Percentiles rank a stretch among this genome's conserved stretches.
These are phyloP conservation scores for Leucoraja erinaceus DNA, from an alignment of 2,113 vertebrate genomes.

Conservation along the genomic window DNA sequence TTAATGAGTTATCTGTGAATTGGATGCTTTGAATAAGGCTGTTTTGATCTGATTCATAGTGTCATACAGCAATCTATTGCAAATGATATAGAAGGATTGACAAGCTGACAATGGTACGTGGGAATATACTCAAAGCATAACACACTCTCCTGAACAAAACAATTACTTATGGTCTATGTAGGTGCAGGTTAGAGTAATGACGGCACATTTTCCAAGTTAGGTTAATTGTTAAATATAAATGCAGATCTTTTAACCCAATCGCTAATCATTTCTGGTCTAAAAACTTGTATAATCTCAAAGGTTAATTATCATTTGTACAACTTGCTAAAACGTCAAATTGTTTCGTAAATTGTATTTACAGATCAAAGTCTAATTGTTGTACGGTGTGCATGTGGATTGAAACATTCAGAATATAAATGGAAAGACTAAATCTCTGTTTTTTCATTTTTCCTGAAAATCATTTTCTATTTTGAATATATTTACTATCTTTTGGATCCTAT, in stretches of 20 bases:
- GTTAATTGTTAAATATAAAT: not conserved
- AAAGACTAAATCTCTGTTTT: not conserved
- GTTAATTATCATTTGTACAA: not conserved
- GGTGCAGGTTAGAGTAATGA: not conserved
- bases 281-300: not conserved
- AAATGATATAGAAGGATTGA: not conserved
- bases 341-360: not conserved
- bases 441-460: not conserved
- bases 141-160: not conserved
- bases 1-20: not conserved
- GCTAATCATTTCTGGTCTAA: not conserved
- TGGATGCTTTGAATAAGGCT: too few species aligned
- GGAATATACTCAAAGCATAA: not conserved
- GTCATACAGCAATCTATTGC: not conserved
- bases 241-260: not conserved
- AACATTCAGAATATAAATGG: not conserved
- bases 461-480: not conserved
- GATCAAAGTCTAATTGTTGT: not conserved
- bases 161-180: not conserved
- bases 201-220: not conserved
- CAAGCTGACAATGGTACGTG: not conserved
- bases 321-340: not conserved
- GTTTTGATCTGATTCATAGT: too few species aligned
- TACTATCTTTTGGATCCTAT: not conserved
- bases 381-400: not conserved